A percentile compares a stretch with the other conserved stretches of the same genome.
Evolutionary conservation across 2,113 vertebrate species (phyloP).

Genomic region (Odocoileus virginianus): DNA sequence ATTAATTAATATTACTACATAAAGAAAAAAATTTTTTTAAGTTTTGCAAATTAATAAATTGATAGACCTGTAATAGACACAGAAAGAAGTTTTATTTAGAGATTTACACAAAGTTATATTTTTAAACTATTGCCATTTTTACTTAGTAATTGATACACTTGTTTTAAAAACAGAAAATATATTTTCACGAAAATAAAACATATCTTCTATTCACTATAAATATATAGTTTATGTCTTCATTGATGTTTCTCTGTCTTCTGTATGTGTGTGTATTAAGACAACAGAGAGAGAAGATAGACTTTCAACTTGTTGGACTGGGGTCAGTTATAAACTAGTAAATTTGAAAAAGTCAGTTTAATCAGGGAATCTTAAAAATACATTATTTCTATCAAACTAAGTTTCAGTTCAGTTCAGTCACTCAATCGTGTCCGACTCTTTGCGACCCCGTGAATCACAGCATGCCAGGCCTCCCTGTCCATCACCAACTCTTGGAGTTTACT

Average conservation of each 20-base stretch:
- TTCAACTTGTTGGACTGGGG: background rate
- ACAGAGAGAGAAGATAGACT: background rate
- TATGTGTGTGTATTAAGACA: background rate
- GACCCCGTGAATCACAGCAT: no score
- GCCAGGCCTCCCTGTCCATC: no score
- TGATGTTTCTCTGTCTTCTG: background rate
- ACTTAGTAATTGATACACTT: background rate
- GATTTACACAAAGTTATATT: background rate
- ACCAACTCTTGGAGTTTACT: no score
- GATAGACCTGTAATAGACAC: background rate
- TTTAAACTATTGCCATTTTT: background rate
- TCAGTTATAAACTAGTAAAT: background rate
- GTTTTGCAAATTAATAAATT: slow-evolving; percentile 3
- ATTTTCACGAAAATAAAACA: background rate
- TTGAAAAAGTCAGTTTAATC: background rate
- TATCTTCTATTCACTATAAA: background rate
- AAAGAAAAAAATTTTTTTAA: background rate
- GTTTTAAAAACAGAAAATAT: background rate
- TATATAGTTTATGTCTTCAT: background rate
- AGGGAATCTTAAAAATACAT: background rate
- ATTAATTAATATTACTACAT: background rate
- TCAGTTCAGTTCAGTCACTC: no score
- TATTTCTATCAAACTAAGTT: background rate
- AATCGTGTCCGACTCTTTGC: no score
- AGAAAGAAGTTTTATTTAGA: background rate